These are phyloP conservation scores for Machimus atricapillus DNA, from an alignment of 2,888 invertebrate genomes.

Conservation along the genomic window DNA sequence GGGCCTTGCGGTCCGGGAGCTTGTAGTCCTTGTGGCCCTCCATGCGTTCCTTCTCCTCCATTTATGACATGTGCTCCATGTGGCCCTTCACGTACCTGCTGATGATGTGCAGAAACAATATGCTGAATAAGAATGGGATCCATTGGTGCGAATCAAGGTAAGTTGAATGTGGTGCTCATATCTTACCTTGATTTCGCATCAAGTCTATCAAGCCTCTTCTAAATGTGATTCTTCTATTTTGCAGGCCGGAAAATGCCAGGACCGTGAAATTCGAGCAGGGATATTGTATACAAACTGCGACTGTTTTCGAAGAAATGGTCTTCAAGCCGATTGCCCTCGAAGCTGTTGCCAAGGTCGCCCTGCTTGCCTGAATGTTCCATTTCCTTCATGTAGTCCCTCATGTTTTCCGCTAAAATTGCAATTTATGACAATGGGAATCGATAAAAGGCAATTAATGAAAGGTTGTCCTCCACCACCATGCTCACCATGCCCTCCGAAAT, in stretches of 20 bases:
- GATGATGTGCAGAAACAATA: neutral
- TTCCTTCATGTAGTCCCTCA: conserved; percentile 59
- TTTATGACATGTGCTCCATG: conserved; percentile 17
- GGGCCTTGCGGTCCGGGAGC: conserved; percentile 10
- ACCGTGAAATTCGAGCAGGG: conserved; percentile 62
- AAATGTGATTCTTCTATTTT: neutral
- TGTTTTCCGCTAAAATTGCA: conserved; percentile 18
- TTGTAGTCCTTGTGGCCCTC: conserved; percentile 43
- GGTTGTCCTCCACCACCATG: neutral
- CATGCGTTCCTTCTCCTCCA: conserved; percentile 9
- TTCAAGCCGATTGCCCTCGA: conserved; percentile 65
- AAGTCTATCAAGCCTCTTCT: neutral
- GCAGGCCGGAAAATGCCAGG: conserved; percentile 56
- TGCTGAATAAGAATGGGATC: neutral
- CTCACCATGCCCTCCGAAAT: neutral
- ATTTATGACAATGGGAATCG: conserved; percentile 41
- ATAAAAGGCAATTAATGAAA: neutral
- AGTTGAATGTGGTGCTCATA: neutral
- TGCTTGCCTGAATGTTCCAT: conserved; percentile 58
- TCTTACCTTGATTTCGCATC: conserved; percentile 24
- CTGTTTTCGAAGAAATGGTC: conserved; percentile 64
- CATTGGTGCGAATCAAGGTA: conserved; percentile 20
- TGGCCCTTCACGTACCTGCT: conserved; percentile 10
- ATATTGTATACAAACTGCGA: conserved; percentile 63
- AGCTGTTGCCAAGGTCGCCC: conserved; percentile 62